phyloP scores from a whole-genome alignment of 2,888 invertebrate genomes.

The Tuta absoluta region DNA sequence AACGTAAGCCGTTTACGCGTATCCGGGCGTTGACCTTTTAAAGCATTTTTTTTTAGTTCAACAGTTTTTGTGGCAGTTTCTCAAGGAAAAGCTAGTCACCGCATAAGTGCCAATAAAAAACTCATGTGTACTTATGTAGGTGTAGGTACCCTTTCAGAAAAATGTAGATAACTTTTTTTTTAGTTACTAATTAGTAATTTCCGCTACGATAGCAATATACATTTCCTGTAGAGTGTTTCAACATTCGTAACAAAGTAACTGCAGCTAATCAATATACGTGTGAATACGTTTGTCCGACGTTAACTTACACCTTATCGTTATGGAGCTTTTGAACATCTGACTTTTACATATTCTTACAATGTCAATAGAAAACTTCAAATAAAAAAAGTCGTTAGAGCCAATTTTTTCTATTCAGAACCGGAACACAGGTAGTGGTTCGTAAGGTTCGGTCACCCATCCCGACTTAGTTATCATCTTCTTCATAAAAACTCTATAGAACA shows the following conservation, averaged over 20 bases:
- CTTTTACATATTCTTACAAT: no score
- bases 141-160: not conserved
- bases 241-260: not conserved
- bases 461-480: not conserved
- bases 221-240: not conserved
- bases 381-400: no score
- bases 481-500: not conserved
- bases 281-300: no score
- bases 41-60: not conserved
- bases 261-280: no score
- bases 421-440: not conserved
- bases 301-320: no score
- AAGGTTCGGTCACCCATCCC: not conserved
- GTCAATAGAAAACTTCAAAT: no score
- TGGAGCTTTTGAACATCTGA: no score
- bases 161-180: not conserved
- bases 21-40: not conserved
- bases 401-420: no score
- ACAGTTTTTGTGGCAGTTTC: no score
- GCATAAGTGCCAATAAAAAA: not conserved
- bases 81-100: no score
- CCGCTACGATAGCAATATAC: not conserved
- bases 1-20: not conserved
- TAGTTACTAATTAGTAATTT: not conserved
- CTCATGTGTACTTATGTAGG: no score